Percentiles rank a stretch among this genome's conserved stretches.
These are phyloP conservation scores for Lagodon rhomboides DNA, from an alignment of 2,797 vertebrate genomes.

Conservation along the genomic window DNA sequence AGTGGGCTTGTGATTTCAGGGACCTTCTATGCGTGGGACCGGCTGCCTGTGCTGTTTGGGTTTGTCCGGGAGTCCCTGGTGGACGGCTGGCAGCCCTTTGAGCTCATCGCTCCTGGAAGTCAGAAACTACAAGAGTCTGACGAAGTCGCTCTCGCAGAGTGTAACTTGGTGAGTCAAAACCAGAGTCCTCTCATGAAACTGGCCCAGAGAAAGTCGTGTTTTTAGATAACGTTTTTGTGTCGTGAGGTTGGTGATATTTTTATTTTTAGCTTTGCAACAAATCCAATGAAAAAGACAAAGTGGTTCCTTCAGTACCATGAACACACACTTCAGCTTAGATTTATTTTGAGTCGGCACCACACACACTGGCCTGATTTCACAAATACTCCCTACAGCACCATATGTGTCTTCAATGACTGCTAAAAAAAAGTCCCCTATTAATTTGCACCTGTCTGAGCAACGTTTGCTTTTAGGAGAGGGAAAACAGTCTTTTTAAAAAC, in stretches of 20 bases:
- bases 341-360: background rate
- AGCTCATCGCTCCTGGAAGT: constrained; percentile 91
- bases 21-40: constrained; percentile 94
- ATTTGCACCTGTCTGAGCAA: background rate
- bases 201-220: background rate
- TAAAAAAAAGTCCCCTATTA: background rate
- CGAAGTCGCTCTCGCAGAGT: constrained; percentile 88
- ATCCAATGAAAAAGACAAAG: background rate
- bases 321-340: background rate
- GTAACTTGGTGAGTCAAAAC: constrained; percentile 89
- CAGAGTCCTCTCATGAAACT: background rate
- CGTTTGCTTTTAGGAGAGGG: no score
- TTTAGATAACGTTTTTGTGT: background rate
- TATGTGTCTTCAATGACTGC: background rate
- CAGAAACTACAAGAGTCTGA: constrained; percentile 89
- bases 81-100: constrained; percentile 95
- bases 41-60: constrained; percentile 84
- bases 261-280: background rate
- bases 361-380: background rate
- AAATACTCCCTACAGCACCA: background rate
- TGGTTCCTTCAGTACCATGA: background rate
- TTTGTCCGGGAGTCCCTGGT: constrained; percentile 92
- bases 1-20: constrained; percentile 78
- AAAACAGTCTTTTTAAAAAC: no score
- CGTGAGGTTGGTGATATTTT: background rate